Percentiles rank a stretch among this genome's conserved stretches.
Conservation (phyloP, 2,113 vertebrate genomes). For the pig (Sus scrofa) region T2T-Sscrofa CM000812.6:214226001-214226500, state of each 20-base stretch:
- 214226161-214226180: background rate
- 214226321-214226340: background rate
- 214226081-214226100: background rate
- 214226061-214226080: background rate
- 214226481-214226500: background rate
- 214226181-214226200: slow-evolving; percentile 23
- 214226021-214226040: background rate
- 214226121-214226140: slow-evolving; percentile 23
- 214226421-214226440: background rate
- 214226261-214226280: background rate
- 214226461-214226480: background rate
- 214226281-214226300: background rate
- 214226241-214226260: background rate
- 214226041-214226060: background rate
- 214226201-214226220: background rate
- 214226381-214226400: background rate
- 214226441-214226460: background rate
- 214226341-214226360: background rate
- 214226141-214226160: background rate
- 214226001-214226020: background rate
- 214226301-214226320: background rate
- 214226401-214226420: background rate
- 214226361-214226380: background rate
- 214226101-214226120: background rate
- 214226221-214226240: background rate